These are phyloP conservation scores for Oligia strigilis DNA, from an alignment of 2,888 invertebrate species.

Conservation along the genomic window DNA sequence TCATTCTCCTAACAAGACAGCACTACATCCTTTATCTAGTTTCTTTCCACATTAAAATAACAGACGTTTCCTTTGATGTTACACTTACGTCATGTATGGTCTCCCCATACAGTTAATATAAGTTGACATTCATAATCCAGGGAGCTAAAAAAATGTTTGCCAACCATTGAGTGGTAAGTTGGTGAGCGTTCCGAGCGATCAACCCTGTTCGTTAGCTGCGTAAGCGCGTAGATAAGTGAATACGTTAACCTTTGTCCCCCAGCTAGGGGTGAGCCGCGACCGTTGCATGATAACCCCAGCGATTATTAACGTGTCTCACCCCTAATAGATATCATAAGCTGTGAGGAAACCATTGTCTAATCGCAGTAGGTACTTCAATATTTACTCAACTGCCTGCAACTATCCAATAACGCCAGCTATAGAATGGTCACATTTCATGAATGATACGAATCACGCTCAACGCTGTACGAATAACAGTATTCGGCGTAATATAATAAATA, in stretches of 20 bases:
- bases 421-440: constrained; percentile 32
- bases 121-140: constrained; percentile 20
- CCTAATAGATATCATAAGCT: constrained; percentile 58
- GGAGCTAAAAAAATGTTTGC: constrained; percentile 38
- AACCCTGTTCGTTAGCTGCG: constrained; percentile 70
- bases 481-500: constrained; percentile 65
- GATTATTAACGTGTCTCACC: constrained; percentile 73
- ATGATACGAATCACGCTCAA: constrained; percentile 24
- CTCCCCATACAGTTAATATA: constrained; percentile 1
- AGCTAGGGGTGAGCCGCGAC: constrained; percentile 72
- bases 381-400: constrained; percentile 56
- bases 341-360: constrained; percentile 57
- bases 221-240: constrained; percentile 78
- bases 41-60: constrained; percentile 6
- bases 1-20: constrained; percentile 9
- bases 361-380: constrained; percentile 48
- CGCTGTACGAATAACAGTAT: constrained; percentile 45
- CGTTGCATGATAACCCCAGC: constrained; percentile 78
- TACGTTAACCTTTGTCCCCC: constrained; percentile 84
- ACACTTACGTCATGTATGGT: background rate
- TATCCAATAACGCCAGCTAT: constrained; percentile 27
- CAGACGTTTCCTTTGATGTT: constrained; percentile 8
- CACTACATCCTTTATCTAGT: constrained; percentile 6
- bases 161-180: constrained; percentile 8
- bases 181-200: constrained; percentile 57